Evolutionary conservation across 1,140 invertebrate species (phyloP), one percentile per base, ranked within the genome.

Genomic region (Cyclina sinensis): DNA sequence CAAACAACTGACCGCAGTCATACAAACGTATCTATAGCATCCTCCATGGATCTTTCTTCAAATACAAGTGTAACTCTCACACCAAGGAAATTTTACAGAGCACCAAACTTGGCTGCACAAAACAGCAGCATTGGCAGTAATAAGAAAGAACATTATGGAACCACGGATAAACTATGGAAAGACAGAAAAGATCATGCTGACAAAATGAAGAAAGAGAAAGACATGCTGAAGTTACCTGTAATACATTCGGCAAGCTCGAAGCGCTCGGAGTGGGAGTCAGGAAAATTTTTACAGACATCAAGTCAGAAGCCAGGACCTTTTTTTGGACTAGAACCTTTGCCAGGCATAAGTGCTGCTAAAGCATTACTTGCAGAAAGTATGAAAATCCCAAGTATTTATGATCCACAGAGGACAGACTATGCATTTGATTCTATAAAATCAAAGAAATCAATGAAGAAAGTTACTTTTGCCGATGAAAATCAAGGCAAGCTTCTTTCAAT

Each of bases 401-500:
- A 88, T 35, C 86, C 86, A 14, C 62, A 82, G n/a, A 48, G 86
- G 48, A 82, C 65, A 16, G 86, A 88, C 32, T 57, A 59, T 18
- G 86, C 59, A n/a, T 51, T 81, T 59, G 78, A 88, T 27, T 76
- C 83, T 0, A 27, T 9, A 14, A 68, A 73, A 37, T 54, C 78
- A 21, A 88, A 82, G 27, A 70, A 79, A n/a, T 14, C 14, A 21
- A n/a, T 9, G 54, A 88, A 82, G 35, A 88, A 88, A 68, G 86
- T 88, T 14, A 88, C 86, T 32, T 88, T 88, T 88, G 86, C 86
- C 7, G 86, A 88, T 74, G 86, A 88, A 68, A 82, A 80, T 32
- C 62, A 82, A 14, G 48, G 51, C 1, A 21, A 43, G 4, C 46
- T 88, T 32, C 48, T 57, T 27, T 43, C 73, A 59, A 39, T 86